Evolutionary conservation across 1,140 invertebrate species (phyloP).

Genomic region (Pectinophora gossypiella): DNA sequence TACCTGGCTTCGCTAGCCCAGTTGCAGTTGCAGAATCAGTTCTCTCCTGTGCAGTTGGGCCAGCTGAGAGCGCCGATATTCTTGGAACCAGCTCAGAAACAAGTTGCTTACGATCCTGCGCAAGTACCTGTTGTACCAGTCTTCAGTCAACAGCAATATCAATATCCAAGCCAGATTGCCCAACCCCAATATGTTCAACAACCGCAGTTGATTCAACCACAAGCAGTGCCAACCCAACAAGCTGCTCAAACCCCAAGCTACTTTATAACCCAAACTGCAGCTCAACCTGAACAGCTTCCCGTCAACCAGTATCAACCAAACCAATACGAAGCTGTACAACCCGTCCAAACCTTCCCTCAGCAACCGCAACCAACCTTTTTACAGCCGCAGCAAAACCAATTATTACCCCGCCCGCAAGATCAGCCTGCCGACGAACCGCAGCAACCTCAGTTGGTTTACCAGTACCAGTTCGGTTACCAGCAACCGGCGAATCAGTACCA

Average conservation of each 20-base stretch:
- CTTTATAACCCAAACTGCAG: background rate
- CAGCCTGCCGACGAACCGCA: background rate
- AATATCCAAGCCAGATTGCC: slow-evolving; percentile 23
- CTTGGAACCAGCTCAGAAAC: slow-evolving; percentile 36
- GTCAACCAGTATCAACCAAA: background rate
- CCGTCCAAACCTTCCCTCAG: background rate
- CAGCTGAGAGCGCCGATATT: slow-evolving; percentile 41
- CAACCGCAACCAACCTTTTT: background rate
- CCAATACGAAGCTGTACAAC: background rate
- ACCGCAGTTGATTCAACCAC: slow-evolving; percentile 12
- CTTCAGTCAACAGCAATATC: slow-evolving; percentile 49
- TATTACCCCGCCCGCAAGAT: background rate
- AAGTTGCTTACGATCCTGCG: slow-evolving; percentile 41
- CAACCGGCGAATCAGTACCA: slow-evolving; percentile 23
- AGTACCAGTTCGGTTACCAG: slow-evolving; percentile 11
- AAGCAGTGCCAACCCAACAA: background rate
- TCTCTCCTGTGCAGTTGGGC: slow-evolving; percentile 38
- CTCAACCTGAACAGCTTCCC: background rate
- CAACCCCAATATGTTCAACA: slow-evolving; percentile 13
- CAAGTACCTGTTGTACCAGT: slow-evolving; percentile 56
- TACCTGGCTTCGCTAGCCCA: slow-evolving; percentile 52
- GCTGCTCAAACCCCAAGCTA: background rate
- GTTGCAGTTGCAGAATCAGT: slow-evolving; percentile 48
- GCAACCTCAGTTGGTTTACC: background rate
- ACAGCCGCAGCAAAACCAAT: background rate